Evolutionary conservation across 2,888 invertebrate genomes (phyloP).

Genomic region (Alloscopus bannaensis): DNA sequence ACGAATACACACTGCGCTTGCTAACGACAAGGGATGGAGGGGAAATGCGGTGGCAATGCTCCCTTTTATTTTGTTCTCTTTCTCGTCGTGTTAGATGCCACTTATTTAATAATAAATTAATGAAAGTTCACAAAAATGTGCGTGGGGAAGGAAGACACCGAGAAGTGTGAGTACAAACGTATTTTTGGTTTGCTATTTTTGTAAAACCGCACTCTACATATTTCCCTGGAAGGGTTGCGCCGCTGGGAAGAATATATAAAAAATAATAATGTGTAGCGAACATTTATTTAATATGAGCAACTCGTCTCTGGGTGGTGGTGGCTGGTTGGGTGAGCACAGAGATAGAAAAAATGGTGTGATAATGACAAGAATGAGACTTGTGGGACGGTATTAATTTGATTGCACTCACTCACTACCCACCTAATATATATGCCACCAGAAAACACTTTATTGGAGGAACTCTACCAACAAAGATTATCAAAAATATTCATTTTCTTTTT

Average conservation of each 20-base stretch:
- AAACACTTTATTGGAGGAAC: background rate
- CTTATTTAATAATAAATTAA: conserved; percentile 24
- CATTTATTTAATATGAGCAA: too few relatives aligned
- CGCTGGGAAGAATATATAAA: background rate
- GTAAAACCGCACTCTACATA: conserved; percentile 3
- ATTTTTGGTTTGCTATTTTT: background rate
- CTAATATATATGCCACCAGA: background rate
- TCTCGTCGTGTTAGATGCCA: background rate
- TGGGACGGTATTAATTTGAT: conserved; percentile 51
- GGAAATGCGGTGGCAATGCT: background rate
- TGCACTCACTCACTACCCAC: too few relatives aligned
- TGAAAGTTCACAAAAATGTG: background rate
- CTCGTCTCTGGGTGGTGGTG: conserved; percentile 15
- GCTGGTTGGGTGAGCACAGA: background rate
- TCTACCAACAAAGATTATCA: background rate
- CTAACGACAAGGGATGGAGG: background rate
- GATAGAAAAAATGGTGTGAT: conserved; percentile 35
- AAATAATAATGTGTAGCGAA: too few relatives aligned
- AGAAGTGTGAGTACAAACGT: background rate
- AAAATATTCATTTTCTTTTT: background rate
- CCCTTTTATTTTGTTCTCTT: background rate
- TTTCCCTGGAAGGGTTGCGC: background rate
- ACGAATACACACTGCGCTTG: background rate
- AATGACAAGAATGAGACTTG: conserved; percentile 45
- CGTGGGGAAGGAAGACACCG: background rate